Evolutionary conservation across 37 sponge, comb jelly and placozoan genomes (phyloP), one percentile per base, ranked within the genome.

Genomic region (Bolinopsis microptera): DNA sequence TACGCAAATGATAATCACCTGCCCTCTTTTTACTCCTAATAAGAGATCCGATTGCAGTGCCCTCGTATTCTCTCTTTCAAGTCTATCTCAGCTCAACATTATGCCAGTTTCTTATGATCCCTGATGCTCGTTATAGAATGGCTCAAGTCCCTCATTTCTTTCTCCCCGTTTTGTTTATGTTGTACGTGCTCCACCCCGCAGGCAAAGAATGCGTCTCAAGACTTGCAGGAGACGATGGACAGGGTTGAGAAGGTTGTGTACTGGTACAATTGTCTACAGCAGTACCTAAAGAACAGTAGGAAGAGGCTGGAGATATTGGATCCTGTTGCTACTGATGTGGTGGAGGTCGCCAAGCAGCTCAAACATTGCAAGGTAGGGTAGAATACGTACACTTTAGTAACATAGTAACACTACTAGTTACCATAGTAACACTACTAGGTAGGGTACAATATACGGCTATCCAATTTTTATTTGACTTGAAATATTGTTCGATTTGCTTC

Each of bases 261-360:
- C 61, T 86, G 90, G 90, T 86, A 86, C 90, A 86, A 86, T 48
- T 86, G 90, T 86, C 90, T 86, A 0, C 90, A 86, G 61, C 90
- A 86, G 61, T 86, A 86, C 90, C 90, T 86, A 1, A 86, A 86
- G 90, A 34, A 28, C 28, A 36, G 38, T 34, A 1, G 90, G 48
- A 86, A 86, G 26, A 18, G 90, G n/a, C 90, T 86, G 31, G 90
- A 86, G 61, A 21, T 86, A 8, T 48, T 86, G 41, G 90, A 86
- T n/a, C 90, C 90, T 39, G 90, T 86, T 35, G 90, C 36, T 33
- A 86, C 90, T 22, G 90, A 86, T 41, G 41, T 86, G n/a, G 28
- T 86, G 40, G 90, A 86, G 38, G 90, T 86, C 8, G 61, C 41
- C 18, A 86, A 86, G 61, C 90, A 86, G 22, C 90, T 86, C 90